Evolutionary conservation across 2,797 vertebrate genomes (phyloP).

Genomic region (Clarias platycephalus): DNA sequence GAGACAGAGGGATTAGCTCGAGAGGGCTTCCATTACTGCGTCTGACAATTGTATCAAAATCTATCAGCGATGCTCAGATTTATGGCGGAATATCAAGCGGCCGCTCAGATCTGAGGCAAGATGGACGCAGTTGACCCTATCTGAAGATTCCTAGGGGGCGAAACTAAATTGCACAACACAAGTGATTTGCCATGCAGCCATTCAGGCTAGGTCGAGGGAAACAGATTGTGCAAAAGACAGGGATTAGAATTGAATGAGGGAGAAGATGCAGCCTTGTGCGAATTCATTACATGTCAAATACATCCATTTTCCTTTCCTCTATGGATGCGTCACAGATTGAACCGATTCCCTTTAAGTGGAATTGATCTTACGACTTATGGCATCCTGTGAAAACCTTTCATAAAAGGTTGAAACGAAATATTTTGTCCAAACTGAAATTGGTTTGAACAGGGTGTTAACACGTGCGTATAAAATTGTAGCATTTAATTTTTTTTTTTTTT

Average conservation of each 20-base stretch:
- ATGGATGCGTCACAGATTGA: not conserved
- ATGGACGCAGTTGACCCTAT: slow-evolving; percentile 12
- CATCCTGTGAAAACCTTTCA: not conserved
- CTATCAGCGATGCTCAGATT: slow-evolving; percentile 47
- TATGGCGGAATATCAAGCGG: slow-evolving; percentile 37
- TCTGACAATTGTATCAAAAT: slow-evolving; percentile 47
- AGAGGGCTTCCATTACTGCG: slow-evolving; percentile 46
- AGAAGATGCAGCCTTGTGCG: no score
- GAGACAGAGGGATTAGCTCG: slow-evolving; percentile 46
- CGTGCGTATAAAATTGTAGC: not conserved
- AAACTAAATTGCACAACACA: slow-evolving; percentile 42
- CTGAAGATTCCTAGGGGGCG: slow-evolving; percentile 13
- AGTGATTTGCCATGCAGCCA: slow-evolving; percentile 37
- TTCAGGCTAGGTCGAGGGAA: not conserved
- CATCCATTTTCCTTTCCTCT: not conserved
- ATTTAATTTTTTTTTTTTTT: not conserved
- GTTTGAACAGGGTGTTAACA: not conserved
- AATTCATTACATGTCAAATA: not conserved
- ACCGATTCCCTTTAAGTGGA: not conserved
- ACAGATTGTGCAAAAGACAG: not conserved
- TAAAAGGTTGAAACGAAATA: not conserved
- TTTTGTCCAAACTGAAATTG: not conserved
- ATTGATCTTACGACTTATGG: not conserved
- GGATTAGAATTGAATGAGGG: not conserved
- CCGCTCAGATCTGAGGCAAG: slow-evolving; percentile 18